Evolutionary conservation across 2,797 vertebrate species (phyloP).

Genomic region (Tragopan temminckii): DNA sequence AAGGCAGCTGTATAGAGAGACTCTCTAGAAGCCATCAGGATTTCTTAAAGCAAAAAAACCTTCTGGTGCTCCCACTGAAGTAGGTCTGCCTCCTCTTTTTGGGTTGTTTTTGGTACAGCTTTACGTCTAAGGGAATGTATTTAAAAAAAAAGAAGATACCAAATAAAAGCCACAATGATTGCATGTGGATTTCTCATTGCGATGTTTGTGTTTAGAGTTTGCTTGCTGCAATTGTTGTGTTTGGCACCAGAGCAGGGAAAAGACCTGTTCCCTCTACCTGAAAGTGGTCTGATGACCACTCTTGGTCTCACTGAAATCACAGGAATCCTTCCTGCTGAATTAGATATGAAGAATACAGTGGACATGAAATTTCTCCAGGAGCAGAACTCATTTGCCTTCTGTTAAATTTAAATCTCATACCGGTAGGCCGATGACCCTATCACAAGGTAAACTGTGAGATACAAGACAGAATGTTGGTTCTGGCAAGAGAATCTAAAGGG

Average conservation of each 20-base stretch:
- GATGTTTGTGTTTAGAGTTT: not conserved
- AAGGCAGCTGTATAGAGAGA: not conserved
- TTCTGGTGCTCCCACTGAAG: not conserved
- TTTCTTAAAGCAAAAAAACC: not conserved
- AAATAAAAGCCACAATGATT: not conserved
- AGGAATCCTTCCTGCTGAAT: not conserved
- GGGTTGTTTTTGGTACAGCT: not conserved
- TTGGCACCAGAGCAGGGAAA: not conserved
- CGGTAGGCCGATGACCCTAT: not conserved
- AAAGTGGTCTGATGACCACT: not conserved
- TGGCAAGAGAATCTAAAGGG: not conserved
- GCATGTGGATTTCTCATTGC: not conserved
- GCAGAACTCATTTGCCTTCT: not conserved
- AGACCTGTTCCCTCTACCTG: not conserved
- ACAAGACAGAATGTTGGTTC: not conserved
- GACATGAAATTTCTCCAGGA: not conserved
- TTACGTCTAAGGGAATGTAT: not conserved
- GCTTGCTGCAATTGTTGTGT: not conserved
- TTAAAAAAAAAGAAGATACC: not conserved
- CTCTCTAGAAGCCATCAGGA: not conserved
- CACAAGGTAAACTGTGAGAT: not conserved
- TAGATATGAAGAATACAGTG: not conserved
- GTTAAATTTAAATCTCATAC: not conserved
- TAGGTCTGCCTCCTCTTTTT: not conserved
- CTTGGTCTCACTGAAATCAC: not conserved